phyloP scores from a whole-genome alignment of 2,797 vertebrate genomes.

The Austrolebias charrua region DNA sequence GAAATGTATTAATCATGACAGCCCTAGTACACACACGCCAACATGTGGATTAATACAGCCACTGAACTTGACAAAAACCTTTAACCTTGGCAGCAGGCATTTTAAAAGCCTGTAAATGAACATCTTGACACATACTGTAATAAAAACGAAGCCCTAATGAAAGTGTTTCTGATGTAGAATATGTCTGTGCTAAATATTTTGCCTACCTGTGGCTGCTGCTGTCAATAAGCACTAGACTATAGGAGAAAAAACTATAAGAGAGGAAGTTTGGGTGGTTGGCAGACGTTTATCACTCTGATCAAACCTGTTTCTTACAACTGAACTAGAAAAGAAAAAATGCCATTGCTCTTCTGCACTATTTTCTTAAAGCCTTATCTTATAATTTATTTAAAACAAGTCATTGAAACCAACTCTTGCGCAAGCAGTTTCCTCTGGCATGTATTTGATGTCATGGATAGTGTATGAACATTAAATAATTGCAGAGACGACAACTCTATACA shows the following conservation, averaged over 20 bases:
- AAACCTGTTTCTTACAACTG: conserved; percentile 13
- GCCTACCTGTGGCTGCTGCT: too few relatives aligned
- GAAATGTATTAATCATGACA: too few relatives aligned
- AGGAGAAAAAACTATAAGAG: background rate
- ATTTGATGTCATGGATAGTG: too few relatives aligned
- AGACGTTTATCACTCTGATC: conserved; percentile 8
- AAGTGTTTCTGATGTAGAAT: too few relatives aligned
- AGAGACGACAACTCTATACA: background rate
- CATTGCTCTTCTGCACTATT: background rate
- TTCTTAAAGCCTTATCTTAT: background rate
- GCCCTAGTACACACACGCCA: too few relatives aligned
- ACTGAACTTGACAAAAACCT: too few relatives aligned
- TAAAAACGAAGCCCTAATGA: too few relatives aligned
- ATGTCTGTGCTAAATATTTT: too few relatives aligned
- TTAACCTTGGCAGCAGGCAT: too few relatives aligned
- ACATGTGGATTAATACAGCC: too few relatives aligned
- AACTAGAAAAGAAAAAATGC: background rate
- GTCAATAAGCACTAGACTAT: conserved; percentile 25
- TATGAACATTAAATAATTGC: background rate
- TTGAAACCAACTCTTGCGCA: conserved; percentile 1
- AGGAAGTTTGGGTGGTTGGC: conserved; percentile 11
- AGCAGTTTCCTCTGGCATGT: background rate
- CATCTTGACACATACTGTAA: too few relatives aligned
- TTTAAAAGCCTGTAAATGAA: too few relatives aligned
- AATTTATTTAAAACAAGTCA: conserved; percentile 6